Evolutionary conservation across 2,113 vertebrate species (phyloP).

Genomic region (Ranitomeya imitator): DNA sequence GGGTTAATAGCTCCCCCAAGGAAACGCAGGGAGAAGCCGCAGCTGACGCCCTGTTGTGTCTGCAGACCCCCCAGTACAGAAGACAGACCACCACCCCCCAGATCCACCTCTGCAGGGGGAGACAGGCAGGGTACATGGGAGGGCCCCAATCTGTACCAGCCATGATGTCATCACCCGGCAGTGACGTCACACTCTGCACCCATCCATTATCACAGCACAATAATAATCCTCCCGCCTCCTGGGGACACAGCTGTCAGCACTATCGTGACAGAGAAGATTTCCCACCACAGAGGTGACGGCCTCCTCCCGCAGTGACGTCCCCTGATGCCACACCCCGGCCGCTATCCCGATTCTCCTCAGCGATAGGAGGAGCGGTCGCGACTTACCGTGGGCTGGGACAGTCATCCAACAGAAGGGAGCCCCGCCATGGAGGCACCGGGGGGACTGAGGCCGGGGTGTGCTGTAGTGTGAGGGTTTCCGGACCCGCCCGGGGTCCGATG

Average conservation of each 20-base stretch:
- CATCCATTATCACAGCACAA: background rate
- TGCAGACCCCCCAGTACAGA: background rate
- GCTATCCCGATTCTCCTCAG: background rate
- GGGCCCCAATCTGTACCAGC: too few species aligned
- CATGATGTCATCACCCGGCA: background rate
- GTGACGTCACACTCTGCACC: background rate
- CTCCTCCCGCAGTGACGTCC: constrained; percentile 7
- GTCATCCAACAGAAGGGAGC: constrained; percentile 29
- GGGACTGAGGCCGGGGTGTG: constrained; percentile 18
- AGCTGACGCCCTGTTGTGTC: constrained; percentile 38
- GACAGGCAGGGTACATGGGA: background rate
- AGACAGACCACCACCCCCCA: background rate
- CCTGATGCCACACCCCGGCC: constrained; percentile 28
- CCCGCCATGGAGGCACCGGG: constrained; percentile 38
- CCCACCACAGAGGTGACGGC: background rate
- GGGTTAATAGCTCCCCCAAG: constrained; percentile 3
- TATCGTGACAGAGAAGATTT: background rate
- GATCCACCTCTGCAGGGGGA: background rate
- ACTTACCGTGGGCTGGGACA: constrained; percentile 27
- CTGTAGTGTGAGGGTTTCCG: background rate
- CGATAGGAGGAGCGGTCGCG: constrained; percentile 9
- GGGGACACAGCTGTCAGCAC: background rate
- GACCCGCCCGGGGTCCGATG: constrained; percentile 2
- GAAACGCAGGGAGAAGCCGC: background rate
- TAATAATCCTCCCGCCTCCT: background rate